These are phyloP conservation scores for Ephydatia muelleri DNA, from an alignment of 37 sponge, comb jelly and placozoan genomes.

Conservation along the genomic window DNA sequence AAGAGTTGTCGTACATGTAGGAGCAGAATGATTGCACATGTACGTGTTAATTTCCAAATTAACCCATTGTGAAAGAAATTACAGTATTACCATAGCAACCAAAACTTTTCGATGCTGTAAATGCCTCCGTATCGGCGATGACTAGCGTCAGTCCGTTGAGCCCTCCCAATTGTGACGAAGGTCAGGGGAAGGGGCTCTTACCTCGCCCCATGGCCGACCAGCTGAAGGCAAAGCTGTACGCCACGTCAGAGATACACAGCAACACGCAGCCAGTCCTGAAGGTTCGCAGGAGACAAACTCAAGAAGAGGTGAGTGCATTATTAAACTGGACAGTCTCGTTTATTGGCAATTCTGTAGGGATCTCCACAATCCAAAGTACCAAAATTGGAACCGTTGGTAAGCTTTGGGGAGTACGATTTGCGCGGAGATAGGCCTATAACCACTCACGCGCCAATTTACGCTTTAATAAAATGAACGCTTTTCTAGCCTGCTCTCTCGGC, in stretches of 20 bases:
- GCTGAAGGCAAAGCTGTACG: slow-evolving; percentile 67
- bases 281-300: slow-evolving; percentile 13
- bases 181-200: neutral
- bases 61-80: neutral
- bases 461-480: too few relatives aligned
- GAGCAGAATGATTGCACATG: neutral
- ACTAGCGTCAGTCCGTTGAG: neutral
- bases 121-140: neutral
- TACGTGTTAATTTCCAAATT: neutral
- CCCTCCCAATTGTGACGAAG: neutral
- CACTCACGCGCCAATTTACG: neutral
- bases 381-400: slow-evolving; percentile 61
- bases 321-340: neutral
- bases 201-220: slow-evolving; percentile 20
- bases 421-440: neutral
- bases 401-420: neutral
- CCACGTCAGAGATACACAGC: slow-evolving; percentile 56
- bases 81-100: neutral
- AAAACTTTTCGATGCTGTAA: neutral
- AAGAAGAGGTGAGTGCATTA: slow-evolving; percentile 16
- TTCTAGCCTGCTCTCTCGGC: slow-evolving; percentile 59
- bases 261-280: slow-evolving; percentile 38
- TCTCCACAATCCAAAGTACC: slow-evolving; percentile 14
- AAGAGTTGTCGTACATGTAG: neutral
- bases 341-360: neutral